Base-by-base conservation (phyloP, 2,113 vertebrate species). In the Pelecanoides urinatrix region DNA sequence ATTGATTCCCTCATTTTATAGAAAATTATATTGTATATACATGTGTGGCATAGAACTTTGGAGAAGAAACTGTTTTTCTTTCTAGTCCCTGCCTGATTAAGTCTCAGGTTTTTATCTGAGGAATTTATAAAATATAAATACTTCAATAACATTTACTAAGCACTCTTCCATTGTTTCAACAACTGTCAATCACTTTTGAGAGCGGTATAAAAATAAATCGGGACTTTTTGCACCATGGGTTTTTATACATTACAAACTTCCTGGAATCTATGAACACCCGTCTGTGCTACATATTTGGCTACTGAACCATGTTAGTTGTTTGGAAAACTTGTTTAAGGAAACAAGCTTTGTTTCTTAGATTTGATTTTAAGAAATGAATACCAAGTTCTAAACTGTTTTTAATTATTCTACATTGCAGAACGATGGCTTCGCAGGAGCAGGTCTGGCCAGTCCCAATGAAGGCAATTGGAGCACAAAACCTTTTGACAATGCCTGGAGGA, bases 381-480 rank as follows among this genome's bases (percentile, higher is more conserved):
- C n/a, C n/a, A 49, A 11, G 1, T 59, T 85, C 81, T 66, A 36
- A 97, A 47, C 66, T 30, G 73, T 30, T 62, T 85, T 90, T 34
- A 68, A 89, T 68, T 55, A 67, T 78, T 82, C 8, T 82, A 30
- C 42, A 30, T 90, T 96, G 23, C 92, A 99, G 99, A 97, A 98
- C 59, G 74, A 99, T 99, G 99, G 98, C 98, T 16, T 97, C 97
- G 2, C 96, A 98, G 74, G 99, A 99, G 97, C 94, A 97, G 92
- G 98, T 97, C 83, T 99, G 99, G 99, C 99, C 99, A 2, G 94
- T 98, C 79, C 99, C 99, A 21, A 99, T 99, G 99, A 99, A 98
- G 97, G 99, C 99, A 92, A 99, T 99, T 23, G 99, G 99, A 71
- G 99, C 99, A 76, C 99, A 99, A 98, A 99, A 99, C 95, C 98